phyloP scores from a whole-genome alignment of 2,113 vertebrate species.

The Barnardius zonarius region DNA sequence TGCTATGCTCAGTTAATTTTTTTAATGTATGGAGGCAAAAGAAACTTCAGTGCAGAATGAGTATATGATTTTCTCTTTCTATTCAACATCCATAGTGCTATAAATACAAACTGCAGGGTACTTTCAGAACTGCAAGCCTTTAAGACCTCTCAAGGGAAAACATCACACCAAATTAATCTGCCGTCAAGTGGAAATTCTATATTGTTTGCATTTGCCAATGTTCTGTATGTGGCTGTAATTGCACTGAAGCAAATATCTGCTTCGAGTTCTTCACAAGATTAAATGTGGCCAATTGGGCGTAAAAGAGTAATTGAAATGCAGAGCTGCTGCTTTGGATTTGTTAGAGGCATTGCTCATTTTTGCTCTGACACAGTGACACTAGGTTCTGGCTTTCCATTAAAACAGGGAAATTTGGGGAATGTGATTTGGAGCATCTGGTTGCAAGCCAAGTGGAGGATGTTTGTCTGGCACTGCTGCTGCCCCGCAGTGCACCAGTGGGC shows the following conservation, averaged over 20 bases:
- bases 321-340: conserved; percentile 54
- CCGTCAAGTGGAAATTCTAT: conserved; percentile 68
- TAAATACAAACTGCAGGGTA: conserved; percentile 58
- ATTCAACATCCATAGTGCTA: conserved; percentile 37
- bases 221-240: conserved; percentile 64
- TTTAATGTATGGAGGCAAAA: conserved; percentile 19
- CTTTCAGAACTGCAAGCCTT: conserved; percentile 50
- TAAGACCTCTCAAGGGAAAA: conserved; percentile 62
- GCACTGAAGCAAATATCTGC: conserved; percentile 59
- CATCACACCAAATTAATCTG: conserved; percentile 73
- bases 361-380: not conserved
- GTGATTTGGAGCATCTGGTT: fast-evolving
- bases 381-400: not conserved
- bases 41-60: conserved; percentile 5
- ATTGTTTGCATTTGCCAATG: conserved; percentile 69
- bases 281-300: conserved; percentile 64
- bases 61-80: conserved; percentile 6
- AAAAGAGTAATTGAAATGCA: conserved; percentile 61
- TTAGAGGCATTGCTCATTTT: conserved; percentile 40
- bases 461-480: not conserved
- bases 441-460: not conserved
- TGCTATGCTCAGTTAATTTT: conserved; percentile 38
- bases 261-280: conserved; percentile 58
- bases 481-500: not conserved
- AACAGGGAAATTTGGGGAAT: not conserved